These are phyloP conservation scores for Muscicapa adusta DNA, from an alignment of 2,113 vertebrate species.

Conservation along the genomic window DNA sequence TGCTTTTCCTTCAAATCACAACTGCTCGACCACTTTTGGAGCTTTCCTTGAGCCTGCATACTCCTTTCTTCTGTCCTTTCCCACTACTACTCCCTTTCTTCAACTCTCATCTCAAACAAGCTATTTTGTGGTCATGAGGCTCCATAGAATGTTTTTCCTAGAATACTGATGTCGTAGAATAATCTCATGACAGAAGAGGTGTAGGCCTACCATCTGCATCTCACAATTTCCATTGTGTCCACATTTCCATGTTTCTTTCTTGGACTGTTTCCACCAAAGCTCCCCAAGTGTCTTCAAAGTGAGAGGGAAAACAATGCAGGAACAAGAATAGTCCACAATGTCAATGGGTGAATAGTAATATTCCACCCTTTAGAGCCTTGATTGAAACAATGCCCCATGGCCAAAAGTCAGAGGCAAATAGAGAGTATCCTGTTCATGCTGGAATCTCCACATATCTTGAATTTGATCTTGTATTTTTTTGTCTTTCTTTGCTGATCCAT, in stretches of 20 bases:
- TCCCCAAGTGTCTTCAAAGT: background rate
- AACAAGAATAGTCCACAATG: background rate
- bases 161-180: background rate
- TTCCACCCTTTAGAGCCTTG: background rate
- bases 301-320: background rate
- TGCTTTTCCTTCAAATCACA: background rate
- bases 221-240: background rate
- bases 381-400: background rate
- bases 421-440: background rate
- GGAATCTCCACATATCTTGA: background rate
- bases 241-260: background rate
- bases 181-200: background rate
- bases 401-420: background rate
- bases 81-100: background rate
- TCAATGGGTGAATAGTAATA: background rate
- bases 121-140: background rate
- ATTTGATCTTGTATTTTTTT: background rate
- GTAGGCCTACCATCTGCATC: background rate
- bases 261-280: background rate
- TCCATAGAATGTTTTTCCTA: background rate
- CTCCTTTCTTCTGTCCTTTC: background rate
- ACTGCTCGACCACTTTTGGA: background rate
- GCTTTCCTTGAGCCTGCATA: background rate
- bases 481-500: background rate
- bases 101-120: background rate